phyloP scores from a whole-genome alignment of 2,113 vertebrate genomes.

The Aythya baeri region DNA sequence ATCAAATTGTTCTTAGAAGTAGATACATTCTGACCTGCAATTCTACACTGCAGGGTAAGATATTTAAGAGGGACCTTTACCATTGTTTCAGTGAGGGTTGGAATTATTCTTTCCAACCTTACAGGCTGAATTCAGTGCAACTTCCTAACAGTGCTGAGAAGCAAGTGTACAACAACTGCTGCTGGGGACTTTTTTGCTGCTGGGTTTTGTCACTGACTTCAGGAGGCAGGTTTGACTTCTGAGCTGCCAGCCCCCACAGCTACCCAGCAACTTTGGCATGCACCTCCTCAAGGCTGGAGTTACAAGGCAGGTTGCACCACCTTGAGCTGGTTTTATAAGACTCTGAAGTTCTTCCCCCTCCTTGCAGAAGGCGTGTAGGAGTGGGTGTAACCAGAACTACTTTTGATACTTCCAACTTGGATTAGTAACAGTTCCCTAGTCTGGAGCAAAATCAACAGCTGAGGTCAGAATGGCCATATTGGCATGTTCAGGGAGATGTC shows the following conservation, averaged over 20 bases:
- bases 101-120: not conserved
- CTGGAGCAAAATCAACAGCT: not conserved
- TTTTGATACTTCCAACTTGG: not conserved
- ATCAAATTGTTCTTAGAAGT: not conserved
- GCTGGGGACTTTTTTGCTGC: too few relatives aligned
- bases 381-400: not conserved
- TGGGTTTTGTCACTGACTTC: not conserved
- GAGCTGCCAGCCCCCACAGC: not conserved
- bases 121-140: not conserved
- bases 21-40: not conserved
- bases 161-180: not conserved
- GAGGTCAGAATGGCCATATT: accelerated
- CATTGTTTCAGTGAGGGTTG: not conserved
- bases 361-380: not conserved
- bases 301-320: not conserved
- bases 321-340: not conserved
- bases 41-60: not conserved
- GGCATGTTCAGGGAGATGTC: not conserved
- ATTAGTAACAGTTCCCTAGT: not conserved
- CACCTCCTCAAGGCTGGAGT: not conserved
- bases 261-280: not conserved
- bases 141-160: not conserved
- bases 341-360: not conserved
- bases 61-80: not conserved
- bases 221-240: not conserved